Percentiles rank a stretch among this genome's conserved stretches.
Conservation (phyloP, 2,888 invertebrate species). For the Epistrophe eligans region DNA sequence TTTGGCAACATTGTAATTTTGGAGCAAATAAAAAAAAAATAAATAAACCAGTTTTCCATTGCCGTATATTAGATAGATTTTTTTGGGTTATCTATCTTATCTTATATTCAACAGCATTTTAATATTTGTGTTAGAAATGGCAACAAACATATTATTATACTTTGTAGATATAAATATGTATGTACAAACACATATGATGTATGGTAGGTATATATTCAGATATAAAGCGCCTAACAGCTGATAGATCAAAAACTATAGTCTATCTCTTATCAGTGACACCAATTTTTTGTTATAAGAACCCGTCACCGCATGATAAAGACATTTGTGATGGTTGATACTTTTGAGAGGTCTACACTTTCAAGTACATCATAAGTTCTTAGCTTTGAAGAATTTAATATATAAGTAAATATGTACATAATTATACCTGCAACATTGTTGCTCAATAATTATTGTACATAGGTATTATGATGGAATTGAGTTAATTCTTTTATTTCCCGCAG, state of each 20-base stretch:
- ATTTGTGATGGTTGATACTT: background rate
- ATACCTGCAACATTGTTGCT: background rate
- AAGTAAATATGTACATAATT: background rate
- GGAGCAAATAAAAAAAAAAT: background rate
- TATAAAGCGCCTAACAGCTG: constrained; percentile 54
- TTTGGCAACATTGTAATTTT: constrained; percentile 5
- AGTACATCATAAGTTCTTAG: constrained; percentile 9
- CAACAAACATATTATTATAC: background rate
- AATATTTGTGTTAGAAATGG: constrained; percentile 30
- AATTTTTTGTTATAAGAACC: constrained; percentile 27
- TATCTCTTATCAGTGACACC: constrained; percentile 19
- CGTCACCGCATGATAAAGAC: constrained; percentile 14
- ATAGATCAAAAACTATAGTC: constrained; percentile 45
- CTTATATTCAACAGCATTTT: constrained; percentile 15
- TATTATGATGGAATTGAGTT: background rate
- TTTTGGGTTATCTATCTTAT: constrained; percentile 21
- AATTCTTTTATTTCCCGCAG: constrained; percentile 2
- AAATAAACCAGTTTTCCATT: background rate
- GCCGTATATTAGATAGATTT: background rate
- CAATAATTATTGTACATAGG: background rate
- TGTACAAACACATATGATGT: background rate
- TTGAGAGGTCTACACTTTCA: background rate
- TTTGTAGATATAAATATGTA: background rate
- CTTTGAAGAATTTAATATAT: background rate
- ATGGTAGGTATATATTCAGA: no score